A percentile compares a stretch with the other conserved stretches of the same genome.
Conservation (phyloP, 2,797 vertebrate species). For the Anas bernieri region DNA sequence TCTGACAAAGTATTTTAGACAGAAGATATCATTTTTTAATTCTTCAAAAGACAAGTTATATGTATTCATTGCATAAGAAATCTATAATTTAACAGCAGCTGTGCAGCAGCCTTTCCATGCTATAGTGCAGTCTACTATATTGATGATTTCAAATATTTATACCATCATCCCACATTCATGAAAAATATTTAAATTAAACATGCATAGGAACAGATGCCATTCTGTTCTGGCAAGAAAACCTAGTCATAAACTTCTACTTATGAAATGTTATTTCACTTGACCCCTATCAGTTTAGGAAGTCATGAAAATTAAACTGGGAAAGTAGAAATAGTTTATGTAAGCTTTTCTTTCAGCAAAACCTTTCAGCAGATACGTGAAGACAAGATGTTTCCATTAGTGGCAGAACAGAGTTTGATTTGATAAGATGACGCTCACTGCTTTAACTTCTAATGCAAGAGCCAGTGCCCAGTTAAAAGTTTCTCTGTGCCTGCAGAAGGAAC, state of each 20-base stretch:
- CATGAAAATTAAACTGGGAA: slow-evolving; percentile 68
- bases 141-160: slow-evolving; percentile 80
- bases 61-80: slow-evolving; percentile 78
- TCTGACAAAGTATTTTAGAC: slow-evolving; percentile 72
- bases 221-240: slow-evolving; percentile 73
- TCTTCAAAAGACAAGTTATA: slow-evolving; percentile 73
- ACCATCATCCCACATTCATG: slow-evolving; percentile 75
- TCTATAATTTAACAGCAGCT: slow-evolving; percentile 78
- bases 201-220: slow-evolving; percentile 75
- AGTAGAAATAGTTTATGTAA: slow-evolving; percentile 51
- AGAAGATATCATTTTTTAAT: slow-evolving; percentile 77
- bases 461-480: neutral
- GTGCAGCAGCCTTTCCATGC: slow-evolving; percentile 71
- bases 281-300: slow-evolving; percentile 63
- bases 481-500: neutral
- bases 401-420: slow-evolving; percentile 8
- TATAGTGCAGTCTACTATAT: slow-evolving; percentile 74
- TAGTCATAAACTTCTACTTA: slow-evolving; percentile 72
- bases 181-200: slow-evolving; percentile 78
- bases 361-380: slow-evolving; percentile 60
- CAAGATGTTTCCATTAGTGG: slow-evolving; percentile 44
- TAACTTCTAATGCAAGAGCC: neutral
- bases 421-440: slow-evolving; percentile 25
- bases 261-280: slow-evolving; percentile 72
- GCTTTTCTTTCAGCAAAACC: slow-evolving; percentile 48